Base-by-base conservation (phyloP, 2,888 invertebrate species). In the Sarcophaga variegata region DNA sequence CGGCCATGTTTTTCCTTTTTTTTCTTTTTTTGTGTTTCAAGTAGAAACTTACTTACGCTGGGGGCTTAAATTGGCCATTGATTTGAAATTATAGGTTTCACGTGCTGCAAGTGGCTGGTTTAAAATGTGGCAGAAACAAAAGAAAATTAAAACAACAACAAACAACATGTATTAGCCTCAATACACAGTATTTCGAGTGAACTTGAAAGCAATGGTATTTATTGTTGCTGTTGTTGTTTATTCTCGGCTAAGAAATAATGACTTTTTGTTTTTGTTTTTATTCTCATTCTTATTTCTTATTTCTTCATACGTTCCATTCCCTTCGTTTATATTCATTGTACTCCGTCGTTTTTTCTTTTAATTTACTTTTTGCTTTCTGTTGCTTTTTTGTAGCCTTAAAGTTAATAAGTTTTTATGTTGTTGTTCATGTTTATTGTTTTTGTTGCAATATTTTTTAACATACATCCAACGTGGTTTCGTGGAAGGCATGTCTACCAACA, bases 21-120 rank as follows among this genome's bases (percentile, higher is more conserved):
- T 72, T 45, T 37, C 59, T 64, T 54, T 17, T 63, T 47, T 49
- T 4, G 27, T 10, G 25, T 70, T 47, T 77, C n/a, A 17, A 22
- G 8, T 27, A 67, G 45, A 67, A 17, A 75, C 54, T 63, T 90
- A 91, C 90, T 63, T 90, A 91, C 90, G 93, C 93, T 92, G 91
- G 92, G 92, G 93, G 93, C 92, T 91, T 91, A 93, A 93, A 93
- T 93, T 93, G 92, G 91, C 91, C 92, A 93, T 92, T 94, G 93
- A 92, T 91, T 93, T 90, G 89, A 93, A 93, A 93, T 94, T 93
- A 93, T 92, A 92, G 92, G 92, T 92, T 93, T 91, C 91, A 90
- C 89, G 20, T 74, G 75, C 74, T 64, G n/a, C 27, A 8, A 66
- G 20, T 79, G 54, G 72, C 20, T 45, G 59, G 3, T 20, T 69